Evolutionary conservation across 1,140 invertebrate species (phyloP), one percentile per base, ranked within the genome.

Genomic region (Telenomus remus): DNA sequence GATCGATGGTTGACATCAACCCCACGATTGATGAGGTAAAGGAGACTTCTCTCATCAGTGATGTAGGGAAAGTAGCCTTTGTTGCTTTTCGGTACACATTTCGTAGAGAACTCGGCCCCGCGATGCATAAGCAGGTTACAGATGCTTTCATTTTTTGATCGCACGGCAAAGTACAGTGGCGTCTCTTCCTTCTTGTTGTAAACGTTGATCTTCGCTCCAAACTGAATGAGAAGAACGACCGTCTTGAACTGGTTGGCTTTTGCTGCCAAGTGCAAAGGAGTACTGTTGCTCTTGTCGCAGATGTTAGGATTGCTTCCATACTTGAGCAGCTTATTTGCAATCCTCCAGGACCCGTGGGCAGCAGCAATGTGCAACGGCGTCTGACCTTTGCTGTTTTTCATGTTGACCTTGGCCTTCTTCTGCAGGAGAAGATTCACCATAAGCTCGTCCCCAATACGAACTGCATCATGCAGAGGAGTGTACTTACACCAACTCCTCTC

Each of bases 391-490:
- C 2, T 4, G 11, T 63, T 71, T 9, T 7, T 33, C 15, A 37
- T 27, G 15, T 71, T 49, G 1, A 63, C 51, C 0, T 47, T 37
- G 0, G 68, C 68, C 0, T 39, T 12, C 4, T 71, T 63, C 8
- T 46, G 50, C 19, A 71, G 27, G 8, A 71, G 43, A 4, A 63
- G 39, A 3, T 63, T 39, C 0, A 71, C 68, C 68, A 71, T 71
- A 4, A 55, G 27, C 0, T 1, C 9, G n/a, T 71, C 68, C 0
- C 56, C 68, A 0, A 63, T 8, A n/a, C 46, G 44, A 2, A 63
- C 68, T 0, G 68, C 68, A 15, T 71, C 57, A 46, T 71, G 68
- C 0, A 71, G 53, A 1, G 66, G 66, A 0, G 66, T 70, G 10
- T 13, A 4, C 6, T 53, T 37, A 11, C 46, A 0, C 68, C 51